Conservation (phyloP, 2,888 invertebrate species). For the Xylocampa areola region DNA sequence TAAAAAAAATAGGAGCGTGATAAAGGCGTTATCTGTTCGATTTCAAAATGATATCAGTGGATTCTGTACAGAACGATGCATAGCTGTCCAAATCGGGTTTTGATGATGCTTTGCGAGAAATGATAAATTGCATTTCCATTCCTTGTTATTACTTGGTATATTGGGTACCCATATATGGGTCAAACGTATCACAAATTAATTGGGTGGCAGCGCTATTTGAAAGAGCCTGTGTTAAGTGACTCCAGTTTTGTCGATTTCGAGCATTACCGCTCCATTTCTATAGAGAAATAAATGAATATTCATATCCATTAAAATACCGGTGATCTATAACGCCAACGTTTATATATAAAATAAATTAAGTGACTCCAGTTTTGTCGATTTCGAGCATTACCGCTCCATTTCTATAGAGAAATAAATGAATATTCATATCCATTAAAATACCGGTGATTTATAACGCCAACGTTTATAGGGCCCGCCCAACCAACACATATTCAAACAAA, state of each 20-base stretch:
- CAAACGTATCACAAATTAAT: no score
- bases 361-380: no score
- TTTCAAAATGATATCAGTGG: slow-evolving; percentile 18
- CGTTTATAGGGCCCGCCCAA: background rate
- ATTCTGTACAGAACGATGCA: slow-evolving; percentile 1
- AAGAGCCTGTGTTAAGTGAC: no score
- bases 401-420: no score
- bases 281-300: background rate
- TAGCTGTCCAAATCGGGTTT: background rate
- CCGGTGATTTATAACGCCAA: background rate
- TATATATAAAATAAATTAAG: no score
- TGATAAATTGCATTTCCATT: slow-evolving; percentile 7
- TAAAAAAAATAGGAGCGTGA: slow-evolving; percentile 10
- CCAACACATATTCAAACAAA: slow-evolving; percentile 19
- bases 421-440: background rate
- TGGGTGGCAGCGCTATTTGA: no score
- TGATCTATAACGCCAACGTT: background rate
- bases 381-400: no score
- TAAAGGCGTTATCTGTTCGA: slow-evolving; percentile 2
- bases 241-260: no score
- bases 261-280: no score
- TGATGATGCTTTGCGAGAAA: slow-evolving; percentile 1
- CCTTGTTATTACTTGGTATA: background rate
- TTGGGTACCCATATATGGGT: background rate
- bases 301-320: background rate